Conservation (phyloP, 1,140 invertebrate species). For the Dendrolimus punctatus region DNA sequence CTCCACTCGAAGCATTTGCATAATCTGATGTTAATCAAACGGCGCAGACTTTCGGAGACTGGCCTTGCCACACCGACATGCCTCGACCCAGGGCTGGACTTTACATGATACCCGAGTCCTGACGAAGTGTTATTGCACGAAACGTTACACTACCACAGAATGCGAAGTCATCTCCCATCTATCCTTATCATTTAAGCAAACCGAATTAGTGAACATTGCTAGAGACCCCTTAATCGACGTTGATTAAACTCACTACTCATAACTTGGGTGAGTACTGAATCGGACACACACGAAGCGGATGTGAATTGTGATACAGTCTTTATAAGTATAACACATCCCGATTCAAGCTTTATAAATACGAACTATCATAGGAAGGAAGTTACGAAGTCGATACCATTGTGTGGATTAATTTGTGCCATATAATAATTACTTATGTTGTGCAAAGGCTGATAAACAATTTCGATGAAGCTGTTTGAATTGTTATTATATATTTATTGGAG, state of each 20-base stretch:
- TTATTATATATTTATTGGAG: too few relatives aligned
- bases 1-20: conserved; percentile 62
- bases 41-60: conserved; percentile 16
- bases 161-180: too few relatives aligned
- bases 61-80: conserved; percentile 4
- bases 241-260: too few relatives aligned
- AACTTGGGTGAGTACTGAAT: not conserved
- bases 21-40: conserved; percentile 71
- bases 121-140: too few relatives aligned
- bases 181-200: too few relatives aligned
- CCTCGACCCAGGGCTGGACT: too few relatives aligned
- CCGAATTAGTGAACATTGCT: too few relatives aligned
- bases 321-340: conserved; percentile 16
- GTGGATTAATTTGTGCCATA: conserved; percentile 11
- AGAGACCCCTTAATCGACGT: too few relatives aligned
- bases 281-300: conserved; percentile 24
- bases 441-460: too few relatives aligned
- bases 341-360: conserved; percentile 12
- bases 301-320: conserved; percentile 10
- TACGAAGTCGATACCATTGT: conserved; percentile 7
- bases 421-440: conserved; percentile 5
- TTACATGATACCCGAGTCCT: too few relatives aligned
- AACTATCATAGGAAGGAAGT: conserved; percentile 15
- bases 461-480: too few relatives aligned
- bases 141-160: too few relatives aligned